These are phyloP conservation scores for Anabacerthia variegaticeps DNA, from an alignment of 2,797 vertebrate species.

Conservation along the genomic window DNA sequence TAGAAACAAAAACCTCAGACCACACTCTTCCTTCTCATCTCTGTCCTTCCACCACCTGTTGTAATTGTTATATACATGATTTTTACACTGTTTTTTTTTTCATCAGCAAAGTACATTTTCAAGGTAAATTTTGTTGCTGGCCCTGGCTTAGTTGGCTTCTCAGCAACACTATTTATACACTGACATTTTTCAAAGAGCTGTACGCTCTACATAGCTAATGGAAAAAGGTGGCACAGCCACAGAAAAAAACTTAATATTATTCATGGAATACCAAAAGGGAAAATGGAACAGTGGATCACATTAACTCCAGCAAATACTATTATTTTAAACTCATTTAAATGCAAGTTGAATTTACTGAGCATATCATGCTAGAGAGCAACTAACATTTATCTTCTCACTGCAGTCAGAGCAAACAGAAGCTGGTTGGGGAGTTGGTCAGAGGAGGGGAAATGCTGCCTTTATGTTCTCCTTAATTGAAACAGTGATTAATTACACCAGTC, in stretches of 20 bases:
- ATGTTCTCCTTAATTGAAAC: neutral
- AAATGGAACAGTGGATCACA: slow-evolving; percentile 16
- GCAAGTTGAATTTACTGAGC: slow-evolving; percentile 6
- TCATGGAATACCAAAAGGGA: slow-evolving; percentile 35
- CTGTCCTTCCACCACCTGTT: neutral
- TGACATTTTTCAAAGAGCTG: slow-evolving; percentile 41
- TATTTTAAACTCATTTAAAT: slow-evolving; percentile 58
- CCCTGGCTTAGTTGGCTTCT: neutral
- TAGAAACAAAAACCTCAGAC: neutral
- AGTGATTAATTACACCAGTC: neutral
- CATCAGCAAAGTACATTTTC: neutral
- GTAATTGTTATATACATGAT: rapidly evolving
- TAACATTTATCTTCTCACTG: neutral
- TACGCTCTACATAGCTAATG: neutral
- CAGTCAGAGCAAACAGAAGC: neutral
- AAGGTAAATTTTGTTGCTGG: neutral
- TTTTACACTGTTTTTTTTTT: neutral
- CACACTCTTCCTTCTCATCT: neutral
- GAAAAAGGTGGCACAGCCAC: neutral
- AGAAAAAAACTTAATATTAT: slow-evolving; percentile 15
- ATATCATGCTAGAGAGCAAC: neutral
- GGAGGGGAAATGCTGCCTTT: neutral
- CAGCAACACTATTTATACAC: slow-evolving; percentile 7
- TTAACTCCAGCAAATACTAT: slow-evolving; percentile 41
- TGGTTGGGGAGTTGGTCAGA: neutral